Evolutionary conservation across 1,140 invertebrate genomes (phyloP).

Genomic region (Hylaeus volcanicus): DNA sequence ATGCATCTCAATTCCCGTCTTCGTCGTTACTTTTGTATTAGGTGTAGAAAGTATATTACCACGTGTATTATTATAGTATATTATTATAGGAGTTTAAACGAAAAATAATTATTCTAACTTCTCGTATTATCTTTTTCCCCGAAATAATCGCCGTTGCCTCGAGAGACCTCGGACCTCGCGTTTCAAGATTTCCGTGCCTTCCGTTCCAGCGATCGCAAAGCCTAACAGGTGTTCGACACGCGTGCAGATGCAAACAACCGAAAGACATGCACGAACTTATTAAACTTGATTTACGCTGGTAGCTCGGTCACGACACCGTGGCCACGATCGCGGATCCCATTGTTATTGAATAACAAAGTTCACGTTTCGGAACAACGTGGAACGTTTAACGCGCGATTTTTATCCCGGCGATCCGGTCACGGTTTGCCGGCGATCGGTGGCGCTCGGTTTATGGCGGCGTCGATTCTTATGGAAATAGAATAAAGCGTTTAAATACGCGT

Average conservation of each 20-base stretch:
- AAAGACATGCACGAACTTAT: constrained; percentile 16
- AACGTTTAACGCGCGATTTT: not conserved
- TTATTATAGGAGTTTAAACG: too few relatives aligned
- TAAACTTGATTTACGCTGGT: constrained; percentile 16
- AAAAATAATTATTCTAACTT: not conserved
- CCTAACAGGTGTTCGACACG: constrained; percentile 20
- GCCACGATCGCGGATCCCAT: not conserved
- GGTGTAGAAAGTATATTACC: too few relatives aligned
- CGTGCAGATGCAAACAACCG: constrained; percentile 5
- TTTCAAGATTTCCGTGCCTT: not conserved
- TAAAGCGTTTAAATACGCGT: too few relatives aligned
- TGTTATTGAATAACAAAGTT: constrained; percentile 4
- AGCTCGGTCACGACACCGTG: constrained; percentile 5
- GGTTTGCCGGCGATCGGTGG: not conserved
- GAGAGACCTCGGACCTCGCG: not conserved
- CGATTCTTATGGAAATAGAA: not conserved
- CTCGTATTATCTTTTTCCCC: not conserved
- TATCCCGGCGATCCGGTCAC: not conserved
- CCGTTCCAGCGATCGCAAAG: not conserved
- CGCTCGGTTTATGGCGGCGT: not conserved
- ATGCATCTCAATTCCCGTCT: too few relatives aligned
- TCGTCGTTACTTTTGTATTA: too few relatives aligned
- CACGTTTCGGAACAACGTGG: not conserved
- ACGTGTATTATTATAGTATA: too few relatives aligned
- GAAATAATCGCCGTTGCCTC: not conserved